A percentile compares a stretch with the other conserved stretches of the same genome.
These are phyloP conservation scores for Ptilonorhynchus violaceus DNA, from an alignment of 2,113 vertebrate species.

Conservation along the genomic window DNA sequence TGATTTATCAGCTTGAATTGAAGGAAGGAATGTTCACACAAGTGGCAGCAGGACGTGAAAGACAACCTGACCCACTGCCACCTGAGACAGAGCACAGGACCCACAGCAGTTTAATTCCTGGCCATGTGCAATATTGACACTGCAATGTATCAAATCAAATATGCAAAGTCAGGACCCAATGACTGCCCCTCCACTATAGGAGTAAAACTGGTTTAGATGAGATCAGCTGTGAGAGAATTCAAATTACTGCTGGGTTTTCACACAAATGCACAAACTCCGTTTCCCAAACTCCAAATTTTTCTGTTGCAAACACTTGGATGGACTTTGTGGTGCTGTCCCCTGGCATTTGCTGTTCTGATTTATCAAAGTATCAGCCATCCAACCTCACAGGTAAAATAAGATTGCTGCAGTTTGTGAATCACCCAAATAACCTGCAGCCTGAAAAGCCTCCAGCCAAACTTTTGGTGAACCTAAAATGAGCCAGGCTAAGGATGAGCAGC, in stretches of 20 bases:
- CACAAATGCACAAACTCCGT: background rate
- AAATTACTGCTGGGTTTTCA: background rate
- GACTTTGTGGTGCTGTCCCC: background rate
- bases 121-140: accelerated
- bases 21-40: background rate
- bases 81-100: background rate
- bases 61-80: background rate
- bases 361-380: background rate
- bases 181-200: background rate
- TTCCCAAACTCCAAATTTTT: background rate
- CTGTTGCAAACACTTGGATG: background rate
- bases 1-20: background rate
- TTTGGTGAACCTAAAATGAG: accelerated
- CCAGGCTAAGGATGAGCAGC: too few relatives aligned
- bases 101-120: background rate
- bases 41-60: background rate
- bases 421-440: background rate
- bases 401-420: accelerated
- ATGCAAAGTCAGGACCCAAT: background rate
- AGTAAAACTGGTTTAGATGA: background rate
- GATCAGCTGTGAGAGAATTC: background rate
- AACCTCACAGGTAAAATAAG: background rate
- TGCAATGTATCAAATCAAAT: background rate
- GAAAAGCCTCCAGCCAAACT: background rate
- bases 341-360: background rate